A percentile compares a stretch with the other conserved stretches of the same genome.
Conservation (phyloP, 2,113 vertebrate genomes). For the Orycteropus afer region DNA sequence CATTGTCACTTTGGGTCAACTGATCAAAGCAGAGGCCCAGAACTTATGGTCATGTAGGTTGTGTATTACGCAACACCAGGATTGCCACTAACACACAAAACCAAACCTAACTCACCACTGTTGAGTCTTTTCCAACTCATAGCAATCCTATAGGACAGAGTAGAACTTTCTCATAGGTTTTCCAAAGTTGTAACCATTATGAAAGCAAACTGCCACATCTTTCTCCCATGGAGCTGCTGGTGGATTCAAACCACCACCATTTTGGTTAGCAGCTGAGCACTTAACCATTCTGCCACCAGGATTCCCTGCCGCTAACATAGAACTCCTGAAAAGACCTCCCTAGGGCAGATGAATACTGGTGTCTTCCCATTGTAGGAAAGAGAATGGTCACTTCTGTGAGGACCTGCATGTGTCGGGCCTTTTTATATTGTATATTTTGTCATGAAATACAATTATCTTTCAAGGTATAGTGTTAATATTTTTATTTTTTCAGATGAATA, state of each 20-base stretch:
- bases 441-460: not conserved
- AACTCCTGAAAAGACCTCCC: not conserved
- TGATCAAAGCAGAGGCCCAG: not conserved
- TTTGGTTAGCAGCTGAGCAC: not conserved
- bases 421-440: not conserved
- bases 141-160: not conserved
- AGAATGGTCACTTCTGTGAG: not conserved
- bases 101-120: not conserved
- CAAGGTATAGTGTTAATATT: not conserved
- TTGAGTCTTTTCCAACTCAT: not conserved
- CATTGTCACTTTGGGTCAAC: not conserved
- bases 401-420: not conserved
- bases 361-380: not conserved
- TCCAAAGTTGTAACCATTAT: not conserved
- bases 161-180: not conserved
- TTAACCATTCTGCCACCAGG: not conserved
- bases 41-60: fast-evolving
- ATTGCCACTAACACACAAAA: not conserved
- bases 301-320: not conserved
- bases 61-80: not conserved
- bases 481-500: not conserved
- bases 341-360: not conserved
- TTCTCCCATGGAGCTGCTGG: not conserved
- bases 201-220: no score
- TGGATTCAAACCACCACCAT: not conserved